Evolutionary conservation across 2,113 vertebrate genomes (phyloP).

Genomic region (Nansenia antarctica): DNA sequence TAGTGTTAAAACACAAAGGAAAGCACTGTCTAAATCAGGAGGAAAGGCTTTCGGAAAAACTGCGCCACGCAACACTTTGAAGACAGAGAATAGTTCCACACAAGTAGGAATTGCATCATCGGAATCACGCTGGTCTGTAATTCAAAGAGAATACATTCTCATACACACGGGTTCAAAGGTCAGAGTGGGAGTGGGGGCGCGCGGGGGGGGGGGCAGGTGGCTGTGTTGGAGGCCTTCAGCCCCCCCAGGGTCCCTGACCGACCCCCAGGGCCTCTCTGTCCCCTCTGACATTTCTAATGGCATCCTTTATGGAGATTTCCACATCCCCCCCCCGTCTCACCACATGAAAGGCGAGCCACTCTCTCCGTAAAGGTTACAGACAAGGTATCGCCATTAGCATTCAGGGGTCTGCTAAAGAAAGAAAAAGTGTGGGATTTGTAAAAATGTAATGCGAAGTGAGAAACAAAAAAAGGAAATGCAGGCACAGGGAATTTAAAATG

Average conservation of each 20-base stretch:
- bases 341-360: slow-evolving; percentile 32
- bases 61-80: no score
- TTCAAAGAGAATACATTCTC: slow-evolving; percentile 45
- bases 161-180: slow-evolving; percentile 40
- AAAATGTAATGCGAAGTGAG: no score
- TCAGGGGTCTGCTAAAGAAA: not conserved
- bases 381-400: slow-evolving; percentile 43
- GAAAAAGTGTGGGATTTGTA: no score
- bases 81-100: not conserved
- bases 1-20: no score
- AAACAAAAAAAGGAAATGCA: not conserved
- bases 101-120: not conserved
- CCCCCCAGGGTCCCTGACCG: no score
- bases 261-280: no score
- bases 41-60: no score
- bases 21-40: not conserved
- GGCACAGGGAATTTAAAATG: no score
- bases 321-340: slow-evolving; percentile 46
- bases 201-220: no score
- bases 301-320: slow-evolving; percentile 63
- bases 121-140: slow-evolving; percentile 33
- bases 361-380: slow-evolving; percentile 58
- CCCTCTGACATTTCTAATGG: slow-evolving; percentile 60
- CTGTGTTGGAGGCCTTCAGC: slow-evolving; percentile 40
- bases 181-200: no score